These are phyloP conservation scores for Dromius quadrimaculatus DNA, from an alignment of 2,888 invertebrate genomes.

Conservation along the genomic window DNA sequence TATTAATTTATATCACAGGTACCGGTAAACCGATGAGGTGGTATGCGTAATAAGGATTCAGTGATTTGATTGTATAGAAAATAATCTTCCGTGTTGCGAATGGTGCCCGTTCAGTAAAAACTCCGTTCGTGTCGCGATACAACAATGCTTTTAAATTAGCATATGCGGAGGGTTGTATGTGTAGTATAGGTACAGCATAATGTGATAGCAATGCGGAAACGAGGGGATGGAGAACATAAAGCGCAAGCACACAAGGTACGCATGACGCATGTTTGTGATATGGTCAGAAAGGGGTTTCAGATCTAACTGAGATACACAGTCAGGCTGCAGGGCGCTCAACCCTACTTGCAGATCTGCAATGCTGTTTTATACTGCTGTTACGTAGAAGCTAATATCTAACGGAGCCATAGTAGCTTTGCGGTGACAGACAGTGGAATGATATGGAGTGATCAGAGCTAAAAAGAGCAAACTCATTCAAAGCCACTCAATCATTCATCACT, in stretches of 20 bases:
- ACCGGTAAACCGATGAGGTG: not conserved
- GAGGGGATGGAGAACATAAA: not conserved
- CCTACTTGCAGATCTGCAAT: no score
- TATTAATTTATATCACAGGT: slow-evolving; percentile 23
- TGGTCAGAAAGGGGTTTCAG: slow-evolving; percentile 28
- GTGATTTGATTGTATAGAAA: slow-evolving; percentile 16
- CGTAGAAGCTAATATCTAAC: not conserved
- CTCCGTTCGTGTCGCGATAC: slow-evolving; percentile 22
- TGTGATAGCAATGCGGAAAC: slow-evolving; percentile 27
- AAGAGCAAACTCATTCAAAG: no score
- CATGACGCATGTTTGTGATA: slow-evolving; percentile 37
- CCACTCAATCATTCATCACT: no score
- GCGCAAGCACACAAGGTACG: not conserved
- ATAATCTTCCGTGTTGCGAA: slow-evolving; percentile 19
- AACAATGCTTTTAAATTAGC: slow-evolving; percentile 38
- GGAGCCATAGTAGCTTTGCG: no score
- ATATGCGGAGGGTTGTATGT: slow-evolving; percentile 25
- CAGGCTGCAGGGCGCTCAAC: slow-evolving; percentile 2
- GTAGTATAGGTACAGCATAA: slow-evolving; percentile 28
- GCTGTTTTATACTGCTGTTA: not conserved
- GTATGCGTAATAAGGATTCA: not conserved
- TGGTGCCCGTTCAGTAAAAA: slow-evolving; percentile 19
- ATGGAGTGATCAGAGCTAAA: no score
- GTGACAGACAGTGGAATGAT: no score
- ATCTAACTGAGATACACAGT: slow-evolving; percentile 26